Evolutionary conservation across 2,888 invertebrate genomes (phyloP).

Genomic region (Drosophila limbata): DNA sequence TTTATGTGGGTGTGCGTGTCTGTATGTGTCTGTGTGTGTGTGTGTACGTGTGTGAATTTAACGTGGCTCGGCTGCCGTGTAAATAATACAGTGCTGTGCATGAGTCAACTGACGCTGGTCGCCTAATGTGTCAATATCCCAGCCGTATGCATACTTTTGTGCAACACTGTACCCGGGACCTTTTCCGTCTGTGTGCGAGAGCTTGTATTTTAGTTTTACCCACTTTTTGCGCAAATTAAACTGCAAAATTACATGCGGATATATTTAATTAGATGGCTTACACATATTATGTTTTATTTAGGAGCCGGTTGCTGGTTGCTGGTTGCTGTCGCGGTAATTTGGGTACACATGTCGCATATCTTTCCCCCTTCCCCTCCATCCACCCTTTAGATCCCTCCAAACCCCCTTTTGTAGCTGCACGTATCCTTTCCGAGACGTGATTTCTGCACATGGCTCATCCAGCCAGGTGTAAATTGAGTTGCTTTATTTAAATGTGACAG

Average conservation of each 20-base stretch:
- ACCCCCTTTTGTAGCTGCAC: not conserved
- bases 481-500: slow-evolving; percentile 43
- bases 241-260: slow-evolving; percentile 69
- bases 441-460: slow-evolving; percentile 50
- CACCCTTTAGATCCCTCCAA: not conserved
- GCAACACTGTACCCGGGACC: slow-evolving; percentile 23
- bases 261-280: slow-evolving; percentile 75
- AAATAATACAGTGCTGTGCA: slow-evolving; percentile 51
- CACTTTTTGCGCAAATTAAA: slow-evolving; percentile 66
- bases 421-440: slow-evolving; percentile 46
- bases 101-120: slow-evolving; percentile 22
- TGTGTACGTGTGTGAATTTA: slow-evolving; percentile 23
- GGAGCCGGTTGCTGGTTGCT: slow-evolving; percentile 7
- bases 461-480: slow-evolving; percentile 53
- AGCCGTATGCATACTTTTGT: slow-evolving; percentile 17
- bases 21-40: slow-evolving; percentile 18
- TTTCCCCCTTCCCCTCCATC: not conserved
- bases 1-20: slow-evolving; percentile 8
- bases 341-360: slow-evolving; percentile 45
- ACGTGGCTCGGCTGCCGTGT: slow-evolving; percentile 36
- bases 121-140: not conserved
- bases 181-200: slow-evolving; percentile 12
- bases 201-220: slow-evolving; percentile 66
- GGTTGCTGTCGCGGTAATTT: slow-evolving; percentile 43
- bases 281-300: slow-evolving; percentile 64